A percentile compares a stretch with the other conserved stretches of the same genome.
phyloP scores from a whole-genome alignment of 2,888 invertebrate species.

The Erebia aethiops region DNA sequence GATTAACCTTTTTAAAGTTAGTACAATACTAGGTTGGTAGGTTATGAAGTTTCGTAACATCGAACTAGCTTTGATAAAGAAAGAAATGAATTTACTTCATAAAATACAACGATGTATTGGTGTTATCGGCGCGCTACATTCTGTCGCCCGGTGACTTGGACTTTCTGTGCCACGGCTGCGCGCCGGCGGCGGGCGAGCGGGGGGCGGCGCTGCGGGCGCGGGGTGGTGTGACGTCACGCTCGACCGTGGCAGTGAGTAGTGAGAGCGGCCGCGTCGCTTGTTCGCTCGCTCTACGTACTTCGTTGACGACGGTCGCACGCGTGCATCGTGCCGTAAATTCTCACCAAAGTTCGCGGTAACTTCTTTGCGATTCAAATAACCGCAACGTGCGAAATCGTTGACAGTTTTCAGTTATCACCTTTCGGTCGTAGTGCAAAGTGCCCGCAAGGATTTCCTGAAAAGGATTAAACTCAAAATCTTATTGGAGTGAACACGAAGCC shows the following conservation, averaged over 20 bases:
- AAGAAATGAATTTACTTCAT: slow-evolving; percentile 54
- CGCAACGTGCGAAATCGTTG: slow-evolving; percentile 59
- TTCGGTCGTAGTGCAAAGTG: slow-evolving; percentile 70
- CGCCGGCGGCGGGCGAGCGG: slow-evolving; percentile 49
- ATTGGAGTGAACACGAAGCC: slow-evolving; percentile 57
- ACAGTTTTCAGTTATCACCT: slow-evolving; percentile 58
- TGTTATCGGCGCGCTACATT: slow-evolving; percentile 78
- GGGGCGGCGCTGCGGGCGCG: slow-evolving; percentile 51
- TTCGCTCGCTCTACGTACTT: slow-evolving; percentile 74
- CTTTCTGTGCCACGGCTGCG: slow-evolving; percentile 79
- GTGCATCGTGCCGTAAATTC: slow-evolving; percentile 69
- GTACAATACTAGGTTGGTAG: slow-evolving; percentile 36
- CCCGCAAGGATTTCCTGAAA: slow-evolving; percentile 54
- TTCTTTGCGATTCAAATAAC: slow-evolving; percentile 46
- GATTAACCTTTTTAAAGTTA: too few species aligned
- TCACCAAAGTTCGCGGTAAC: slow-evolving; percentile 61
- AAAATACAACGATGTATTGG: slow-evolving; percentile 64
- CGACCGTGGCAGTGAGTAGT: slow-evolving; percentile 84
- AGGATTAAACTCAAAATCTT: slow-evolving; percentile 47
- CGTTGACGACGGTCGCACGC: slow-evolving; percentile 78
- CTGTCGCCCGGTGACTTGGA: slow-evolving; percentile 72
- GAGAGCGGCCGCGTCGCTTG: slow-evolving; percentile 76
- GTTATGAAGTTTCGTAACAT: slow-evolving; percentile 71
- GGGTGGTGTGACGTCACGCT: slow-evolving; percentile 75
- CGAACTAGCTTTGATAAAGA: slow-evolving; percentile 73